A percentile compares a stretch with the other conserved stretches of the same genome.
Conservation (phyloP, 2,797 vertebrate species). For the Pseudomugil tenellus region DNA sequence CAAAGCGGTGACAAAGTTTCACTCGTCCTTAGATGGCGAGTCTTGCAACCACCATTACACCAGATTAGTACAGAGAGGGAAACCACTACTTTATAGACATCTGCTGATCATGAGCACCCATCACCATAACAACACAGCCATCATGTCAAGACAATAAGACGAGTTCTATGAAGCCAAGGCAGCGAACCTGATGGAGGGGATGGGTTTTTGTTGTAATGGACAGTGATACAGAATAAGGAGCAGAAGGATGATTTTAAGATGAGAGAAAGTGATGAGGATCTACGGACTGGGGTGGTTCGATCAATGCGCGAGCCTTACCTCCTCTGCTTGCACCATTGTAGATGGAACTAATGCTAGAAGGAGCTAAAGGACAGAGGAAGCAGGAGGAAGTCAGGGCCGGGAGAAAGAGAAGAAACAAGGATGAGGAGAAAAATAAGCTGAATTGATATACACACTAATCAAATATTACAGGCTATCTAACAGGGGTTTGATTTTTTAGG, state of each 20-base stretch:
- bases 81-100: conserved; percentile 15
- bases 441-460: conserved; percentile 30
- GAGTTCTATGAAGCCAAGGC: conserved; percentile 37
- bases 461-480: not conserved
- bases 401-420: conserved; percentile 28
- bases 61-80: conserved; percentile 59
- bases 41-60: conserved; percentile 38
- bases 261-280: conserved; percentile 8
- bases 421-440: conserved; percentile 26
- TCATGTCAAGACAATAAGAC: conserved; percentile 33
- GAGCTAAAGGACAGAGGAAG: conserved; percentile 74
- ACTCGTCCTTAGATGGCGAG: conserved; percentile 34
- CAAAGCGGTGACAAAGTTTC: conserved; percentile 38
- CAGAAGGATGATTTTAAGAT: conserved; percentile 26
- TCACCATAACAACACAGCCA: conserved; percentile 60
- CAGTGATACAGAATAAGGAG: conserved; percentile 21
- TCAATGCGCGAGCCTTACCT: conserved; percentile 77
- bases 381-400: conserved; percentile 38
- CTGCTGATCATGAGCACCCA: conserved; percentile 42
- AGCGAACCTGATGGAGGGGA: conserved; percentile 13
- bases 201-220: conserved; percentile 24
- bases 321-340: conserved; percentile 85
- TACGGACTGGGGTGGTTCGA: conserved; percentile 10
- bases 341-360: conserved; percentile 85
- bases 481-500: not conserved